Conservation (phyloP, 2,797 vertebrate species). For the Martes flavigula region DNA sequence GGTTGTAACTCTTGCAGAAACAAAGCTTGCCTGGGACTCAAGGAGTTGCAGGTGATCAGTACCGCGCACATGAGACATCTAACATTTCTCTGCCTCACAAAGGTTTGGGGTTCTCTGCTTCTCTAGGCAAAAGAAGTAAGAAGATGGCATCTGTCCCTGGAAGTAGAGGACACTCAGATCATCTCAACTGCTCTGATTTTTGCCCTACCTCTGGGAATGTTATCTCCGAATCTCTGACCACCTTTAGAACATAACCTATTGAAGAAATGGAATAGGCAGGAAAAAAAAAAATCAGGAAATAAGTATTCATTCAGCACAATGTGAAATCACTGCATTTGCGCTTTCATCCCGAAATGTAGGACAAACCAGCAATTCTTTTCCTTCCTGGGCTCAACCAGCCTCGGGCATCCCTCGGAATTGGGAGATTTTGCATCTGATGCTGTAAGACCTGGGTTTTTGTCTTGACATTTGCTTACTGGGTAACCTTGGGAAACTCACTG, state of each 20-base stretch:
- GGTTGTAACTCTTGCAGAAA: neutral
- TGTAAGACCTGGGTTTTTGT: neutral
- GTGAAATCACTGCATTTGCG: neutral
- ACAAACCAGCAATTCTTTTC: neutral
- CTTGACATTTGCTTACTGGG: neutral
- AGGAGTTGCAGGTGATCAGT: neutral
- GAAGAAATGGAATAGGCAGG: neutral
- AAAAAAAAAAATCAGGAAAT: neutral
- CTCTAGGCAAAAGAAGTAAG: neutral
- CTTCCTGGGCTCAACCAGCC: neutral
- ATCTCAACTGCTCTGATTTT: neutral
- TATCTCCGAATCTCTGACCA: neutral
- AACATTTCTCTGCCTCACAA: neutral
- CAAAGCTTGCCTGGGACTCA: neutral
- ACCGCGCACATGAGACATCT: accelerated
- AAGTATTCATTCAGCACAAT: neutral
- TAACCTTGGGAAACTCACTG: neutral
- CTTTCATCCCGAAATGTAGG: neutral
- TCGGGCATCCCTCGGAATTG: neutral
- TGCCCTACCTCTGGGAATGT: neutral
- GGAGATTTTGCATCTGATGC: neutral
- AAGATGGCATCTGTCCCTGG: neutral
- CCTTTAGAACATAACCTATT: neutral
- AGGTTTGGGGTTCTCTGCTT: neutral
- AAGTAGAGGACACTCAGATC: neutral